Base-by-base conservation (phyloP, 1,140 invertebrate genomes). In the Teleopsis dalmanni region DNA sequence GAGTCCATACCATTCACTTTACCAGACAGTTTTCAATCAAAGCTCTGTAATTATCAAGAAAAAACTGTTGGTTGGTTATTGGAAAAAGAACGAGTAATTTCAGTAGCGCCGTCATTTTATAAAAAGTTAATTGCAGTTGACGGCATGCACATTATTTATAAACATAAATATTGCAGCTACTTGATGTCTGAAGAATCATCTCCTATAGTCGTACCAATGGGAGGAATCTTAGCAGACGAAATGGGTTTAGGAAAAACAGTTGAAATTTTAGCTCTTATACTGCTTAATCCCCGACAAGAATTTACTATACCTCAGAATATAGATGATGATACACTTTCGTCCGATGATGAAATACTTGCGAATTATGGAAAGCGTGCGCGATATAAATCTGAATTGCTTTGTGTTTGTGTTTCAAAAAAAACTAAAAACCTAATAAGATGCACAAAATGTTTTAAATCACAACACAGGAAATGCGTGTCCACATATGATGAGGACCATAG, bases 161-260 rank as follows among this genome's bases (percentile, higher is more conserved):
- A 60, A 76, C 83, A 69, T 73, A 71, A 57, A 73, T 68, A 57
- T 63, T 62, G 16, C 77, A 76, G 29, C 71, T 26, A 68, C 43
- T 42, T 79, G 8, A 51, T 54, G 16, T 47, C 54, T 19, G 51
- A 60, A 10, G 58, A 59, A 52, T 75, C 75, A 19, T 26, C 59
- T 10, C 43, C 67, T 23, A 50, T 58, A 10, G 3, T 48, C 2
- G 33, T 72, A 22, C 70, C 73, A 29, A 76, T 74, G n/a, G 85
- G 87, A 43, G 87, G 87, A 6, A 87, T 91, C 46, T 68, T 91
- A 37, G 85, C 85, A 14, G 87, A 91, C 72, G 87, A 90, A 72
- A 91, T 90, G 87, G 87, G 87, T 9, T 64, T 90, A 14, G 87
- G 87, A 2, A 90, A 90, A 73, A 89, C 87, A 0, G 80, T 90